Evolutionary conservation across 2,888 invertebrate species (phyloP).

Genomic region (Metellina segmentata): DNA sequence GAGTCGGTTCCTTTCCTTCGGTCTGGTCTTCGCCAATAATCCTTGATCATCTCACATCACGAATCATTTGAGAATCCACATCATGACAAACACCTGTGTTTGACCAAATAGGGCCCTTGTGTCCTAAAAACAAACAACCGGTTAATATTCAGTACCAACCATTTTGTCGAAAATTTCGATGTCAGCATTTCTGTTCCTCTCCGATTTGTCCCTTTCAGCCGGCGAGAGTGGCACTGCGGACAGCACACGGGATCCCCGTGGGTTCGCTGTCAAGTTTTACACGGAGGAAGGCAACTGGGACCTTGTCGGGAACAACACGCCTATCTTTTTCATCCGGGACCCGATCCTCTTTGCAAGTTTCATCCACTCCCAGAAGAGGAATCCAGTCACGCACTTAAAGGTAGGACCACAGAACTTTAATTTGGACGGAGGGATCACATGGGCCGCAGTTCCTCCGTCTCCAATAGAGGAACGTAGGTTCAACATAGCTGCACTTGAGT

Average conservation of each 20-base stretch:
- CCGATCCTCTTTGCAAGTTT: slow-evolving; percentile 95
- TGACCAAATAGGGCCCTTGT: not conserved
- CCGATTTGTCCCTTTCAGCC: not conserved
- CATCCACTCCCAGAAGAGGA: slow-evolving; percentile 97
- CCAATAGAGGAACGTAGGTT: no score
- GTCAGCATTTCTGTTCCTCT: not conserved
- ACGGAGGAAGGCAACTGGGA: slow-evolving; percentile 96
- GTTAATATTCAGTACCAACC: no score
- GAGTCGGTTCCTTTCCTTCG: no score
- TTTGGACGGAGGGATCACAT: no score
- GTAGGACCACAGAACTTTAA: slow-evolving; percentile 80
- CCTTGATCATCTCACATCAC: no score
- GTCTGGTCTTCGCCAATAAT: no score
- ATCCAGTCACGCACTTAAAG: slow-evolving; percentile 90
- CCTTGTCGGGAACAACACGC: slow-evolving; percentile 93
- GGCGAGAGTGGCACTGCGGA: slow-evolving; percentile 80
- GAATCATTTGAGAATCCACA: no score
- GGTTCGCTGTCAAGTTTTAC: slow-evolving; percentile 95
- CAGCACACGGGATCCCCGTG: slow-evolving; percentile 93
- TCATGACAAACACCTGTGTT: no score
- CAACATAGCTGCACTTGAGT: no score
- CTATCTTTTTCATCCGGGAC: slow-evolving; percentile 95
- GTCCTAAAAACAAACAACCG: no score
- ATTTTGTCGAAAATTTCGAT: not conserved
- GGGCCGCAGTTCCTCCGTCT: no score